Evolutionary conservation across 30 jellyfish, hydroid and myxozoan genomes (phyloP).

Genomic region (Aurelia sp.): DNA sequence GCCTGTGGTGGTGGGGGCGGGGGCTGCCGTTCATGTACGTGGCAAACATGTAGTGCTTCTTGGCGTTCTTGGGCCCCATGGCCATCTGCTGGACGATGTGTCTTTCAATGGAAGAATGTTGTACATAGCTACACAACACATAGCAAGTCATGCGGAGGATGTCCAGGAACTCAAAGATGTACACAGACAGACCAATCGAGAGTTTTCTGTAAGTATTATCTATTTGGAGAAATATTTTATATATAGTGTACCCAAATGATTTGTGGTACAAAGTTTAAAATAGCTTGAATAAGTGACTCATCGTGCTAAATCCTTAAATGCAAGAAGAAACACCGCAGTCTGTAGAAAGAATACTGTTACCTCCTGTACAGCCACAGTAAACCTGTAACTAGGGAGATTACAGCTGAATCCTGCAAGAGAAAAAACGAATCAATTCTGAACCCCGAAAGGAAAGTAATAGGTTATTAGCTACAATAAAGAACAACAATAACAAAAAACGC

Average conservation of each 20-base stretch:
- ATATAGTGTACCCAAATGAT: neutral
- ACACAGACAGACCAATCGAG: conserved; percentile 41
- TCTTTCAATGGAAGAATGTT: conserved; percentile 53
- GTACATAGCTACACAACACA: conserved; percentile 38
- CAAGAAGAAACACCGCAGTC: no score
- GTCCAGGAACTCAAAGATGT: conserved; percentile 73
- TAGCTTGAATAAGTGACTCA: no score
- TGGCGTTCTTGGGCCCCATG: conserved; percentile 62
- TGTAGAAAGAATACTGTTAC: no score
- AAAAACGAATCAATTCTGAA: no score
- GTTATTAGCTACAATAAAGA: no score
- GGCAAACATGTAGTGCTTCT: conserved; percentile 59
- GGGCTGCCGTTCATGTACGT: conserved; percentile 55
- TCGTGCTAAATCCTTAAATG: no score
- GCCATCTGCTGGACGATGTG: conserved; percentile 63
- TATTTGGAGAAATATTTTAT: neutral
- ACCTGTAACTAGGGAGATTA: no score
- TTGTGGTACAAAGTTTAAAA: no score
- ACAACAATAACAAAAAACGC: no score
- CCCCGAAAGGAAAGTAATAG: no score
- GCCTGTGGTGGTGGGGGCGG: conserved; percentile 59
- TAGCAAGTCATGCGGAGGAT: conserved; percentile 44
- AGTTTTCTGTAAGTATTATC: conserved; percentile 54
- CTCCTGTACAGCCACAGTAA: no score
- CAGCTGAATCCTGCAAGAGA: no score